phyloP scores from a whole-genome alignment of 2,888 invertebrate species.

The Synergus gifuensis region DNA sequence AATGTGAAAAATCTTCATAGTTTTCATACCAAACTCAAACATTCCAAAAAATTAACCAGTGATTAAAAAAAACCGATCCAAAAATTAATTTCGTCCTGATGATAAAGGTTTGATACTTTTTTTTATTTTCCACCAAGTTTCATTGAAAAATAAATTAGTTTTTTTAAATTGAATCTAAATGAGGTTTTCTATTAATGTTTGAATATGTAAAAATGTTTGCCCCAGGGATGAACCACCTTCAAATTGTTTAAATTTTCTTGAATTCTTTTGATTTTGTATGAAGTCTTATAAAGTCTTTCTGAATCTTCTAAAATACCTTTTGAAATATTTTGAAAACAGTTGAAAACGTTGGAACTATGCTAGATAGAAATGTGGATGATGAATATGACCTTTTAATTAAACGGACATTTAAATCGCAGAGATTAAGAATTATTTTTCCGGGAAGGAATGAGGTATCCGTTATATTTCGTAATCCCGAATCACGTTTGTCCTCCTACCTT shows the following conservation, averaged over 20 bases:
- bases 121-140: too few relatives aligned
- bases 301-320: too few relatives aligned
- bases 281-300: too few relatives aligned
- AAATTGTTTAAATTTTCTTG: too few relatives aligned
- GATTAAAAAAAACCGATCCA: neutral
- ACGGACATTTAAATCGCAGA: neutral
- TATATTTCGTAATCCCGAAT: conserved; percentile 33
- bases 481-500: conserved; percentile 41
- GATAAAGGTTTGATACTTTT: neutral
- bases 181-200: too few relatives aligned
- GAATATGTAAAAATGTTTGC: too few relatives aligned
- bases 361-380: neutral
- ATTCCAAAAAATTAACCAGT: neutral
- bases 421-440: neutral
- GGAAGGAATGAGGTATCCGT: conserved; percentile 13
- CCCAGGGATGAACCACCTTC: too few relatives aligned
- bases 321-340: too few relatives aligned
- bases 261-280: too few relatives aligned
- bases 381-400: neutral
- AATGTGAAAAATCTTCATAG: neutral
- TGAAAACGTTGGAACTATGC: too few relatives aligned
- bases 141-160: too few relatives aligned
- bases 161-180: too few relatives aligned
- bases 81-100: neutral
- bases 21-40: neutral